These are phyloP conservation scores for Phymastichus coffea DNA, from an alignment of 1,140 invertebrate species.

Conservation along the genomic window DNA sequence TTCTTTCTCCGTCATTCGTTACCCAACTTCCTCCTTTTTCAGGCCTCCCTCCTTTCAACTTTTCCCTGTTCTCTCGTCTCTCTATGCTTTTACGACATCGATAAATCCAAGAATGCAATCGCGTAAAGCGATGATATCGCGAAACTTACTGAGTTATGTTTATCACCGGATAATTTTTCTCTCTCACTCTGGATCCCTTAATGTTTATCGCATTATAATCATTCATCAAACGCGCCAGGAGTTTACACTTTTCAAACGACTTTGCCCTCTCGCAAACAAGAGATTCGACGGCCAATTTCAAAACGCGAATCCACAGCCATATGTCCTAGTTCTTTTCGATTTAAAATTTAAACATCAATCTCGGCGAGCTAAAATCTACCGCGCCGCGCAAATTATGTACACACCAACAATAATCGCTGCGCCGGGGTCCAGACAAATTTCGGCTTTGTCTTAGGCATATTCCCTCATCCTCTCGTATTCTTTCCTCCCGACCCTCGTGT, in stretches of 20 bases:
- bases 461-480: constrained; percentile 23
- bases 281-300: too few relatives aligned
- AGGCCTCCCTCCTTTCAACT: constrained; percentile 34
- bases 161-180: constrained; percentile 17
- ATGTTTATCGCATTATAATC: constrained; percentile 5
- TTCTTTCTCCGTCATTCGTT: constrained; percentile 21
- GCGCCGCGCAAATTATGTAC: too few relatives aligned
- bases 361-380: too few relatives aligned
- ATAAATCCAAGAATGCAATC: constrained; percentile 33
- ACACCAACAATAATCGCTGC: too few relatives aligned
- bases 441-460: constrained; percentile 6
- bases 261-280: too few relatives aligned
- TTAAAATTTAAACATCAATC: too few relatives aligned
- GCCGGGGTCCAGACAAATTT: too few relatives aligned
- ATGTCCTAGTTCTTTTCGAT: too few relatives aligned
- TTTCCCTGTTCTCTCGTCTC: constrained; percentile 3
- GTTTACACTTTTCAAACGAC: too few relatives aligned
- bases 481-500: not conserved
- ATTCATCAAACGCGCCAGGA: not conserved
- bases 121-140: constrained; percentile 20
- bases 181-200: constrained; percentile 31
- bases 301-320: too few relatives aligned
- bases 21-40: constrained; percentile 16
- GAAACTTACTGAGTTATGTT: constrained; percentile 25
- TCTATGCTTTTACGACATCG: constrained; percentile 31